phyloP scores from a whole-genome alignment of 1,140 invertebrate genomes.

The Hylaeus anthracinus region DNA sequence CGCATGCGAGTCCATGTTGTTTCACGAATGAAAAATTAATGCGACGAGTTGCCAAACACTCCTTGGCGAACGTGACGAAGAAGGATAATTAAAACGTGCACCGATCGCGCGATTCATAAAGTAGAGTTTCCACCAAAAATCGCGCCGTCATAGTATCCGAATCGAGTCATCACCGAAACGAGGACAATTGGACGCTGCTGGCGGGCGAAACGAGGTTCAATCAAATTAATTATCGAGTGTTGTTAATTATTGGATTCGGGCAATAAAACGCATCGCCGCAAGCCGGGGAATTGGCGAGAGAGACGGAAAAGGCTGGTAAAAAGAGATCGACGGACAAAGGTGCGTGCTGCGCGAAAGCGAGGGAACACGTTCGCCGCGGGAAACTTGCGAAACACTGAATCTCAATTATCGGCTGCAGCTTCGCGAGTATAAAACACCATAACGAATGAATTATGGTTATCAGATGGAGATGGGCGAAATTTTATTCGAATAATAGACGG shows the following conservation, averaged over 20 bases:
- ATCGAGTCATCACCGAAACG: conserved; percentile 52
- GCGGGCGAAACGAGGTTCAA: conserved; percentile 68
- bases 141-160: not conserved
- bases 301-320: conserved; percentile 8
- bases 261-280: conserved; percentile 67
- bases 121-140: not conserved
- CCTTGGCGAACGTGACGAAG: too few relatives aligned
- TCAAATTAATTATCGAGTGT: conserved; percentile 75
- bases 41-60: not conserved
- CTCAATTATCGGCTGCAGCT: conserved; percentile 55
- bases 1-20: not conserved
- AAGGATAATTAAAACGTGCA: conserved; percentile 19
- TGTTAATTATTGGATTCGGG: conserved; percentile 71
- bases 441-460: conserved; percentile 54
- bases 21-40: conserved; percentile 9
- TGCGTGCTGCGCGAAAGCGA: conserved; percentile 19
- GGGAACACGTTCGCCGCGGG: conserved; percentile 16
- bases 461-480: not conserved
- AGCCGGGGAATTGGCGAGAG: conserved; percentile 26
- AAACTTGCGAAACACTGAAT: conserved; percentile 63
- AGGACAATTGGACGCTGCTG: conserved; percentile 54
- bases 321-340: conserved; percentile 39
- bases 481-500: too few relatives aligned
- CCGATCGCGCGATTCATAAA: conserved; percentile 1
- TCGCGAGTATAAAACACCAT: conserved; percentile 23